These are phyloP conservation scores for Myzus persicae DNA, from an alignment of 1,140 invertebrate species.

Conservation along the genomic window DNA sequence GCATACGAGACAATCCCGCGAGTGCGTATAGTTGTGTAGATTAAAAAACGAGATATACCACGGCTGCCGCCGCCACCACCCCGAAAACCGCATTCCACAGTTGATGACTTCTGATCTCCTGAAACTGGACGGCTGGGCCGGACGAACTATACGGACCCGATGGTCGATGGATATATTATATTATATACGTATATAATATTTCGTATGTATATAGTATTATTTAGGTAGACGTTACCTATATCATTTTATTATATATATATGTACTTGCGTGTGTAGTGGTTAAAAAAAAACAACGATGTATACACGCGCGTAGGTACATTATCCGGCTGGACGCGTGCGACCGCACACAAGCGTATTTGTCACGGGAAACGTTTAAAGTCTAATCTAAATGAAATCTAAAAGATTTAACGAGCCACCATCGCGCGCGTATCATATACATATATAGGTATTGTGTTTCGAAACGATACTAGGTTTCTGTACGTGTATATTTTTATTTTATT, in stretches of 20 bases:
- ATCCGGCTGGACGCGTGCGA: slow-evolving; percentile 39
- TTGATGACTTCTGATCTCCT: slow-evolving; percentile 57
- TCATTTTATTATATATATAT: background rate
- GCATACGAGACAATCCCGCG: slow-evolving; percentile 53
- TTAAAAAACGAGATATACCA: slow-evolving; percentile 28
- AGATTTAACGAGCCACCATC: slow-evolving; percentile 48
- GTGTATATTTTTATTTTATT: background rate
- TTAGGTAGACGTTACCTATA: background rate
- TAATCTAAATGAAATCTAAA: slow-evolving; percentile 52
- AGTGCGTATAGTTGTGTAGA: slow-evolving; percentile 25
- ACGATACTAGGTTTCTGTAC: background rate
- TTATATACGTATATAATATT: background rate
- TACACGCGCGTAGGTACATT: slow-evolving; percentile 3
- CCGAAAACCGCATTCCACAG: slow-evolving; percentile 54
- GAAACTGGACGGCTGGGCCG: slow-evolving; percentile 4
- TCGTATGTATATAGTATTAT: background rate
- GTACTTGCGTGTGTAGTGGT: background rate
- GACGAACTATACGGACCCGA: background rate
- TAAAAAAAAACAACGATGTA: background rate
- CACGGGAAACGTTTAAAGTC: slow-evolving; percentile 33
- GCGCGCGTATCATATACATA: background rate
- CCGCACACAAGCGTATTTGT: slow-evolving; percentile 24
- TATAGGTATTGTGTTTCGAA: slow-evolving; percentile 17
- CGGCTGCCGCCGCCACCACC: slow-evolving; percentile 10
- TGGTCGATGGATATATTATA: background rate